Evolutionary conservation across 1,140 invertebrate species (phyloP), one percentile per base, ranked within the genome.

Genomic region (Drosophila elegans): DNA sequence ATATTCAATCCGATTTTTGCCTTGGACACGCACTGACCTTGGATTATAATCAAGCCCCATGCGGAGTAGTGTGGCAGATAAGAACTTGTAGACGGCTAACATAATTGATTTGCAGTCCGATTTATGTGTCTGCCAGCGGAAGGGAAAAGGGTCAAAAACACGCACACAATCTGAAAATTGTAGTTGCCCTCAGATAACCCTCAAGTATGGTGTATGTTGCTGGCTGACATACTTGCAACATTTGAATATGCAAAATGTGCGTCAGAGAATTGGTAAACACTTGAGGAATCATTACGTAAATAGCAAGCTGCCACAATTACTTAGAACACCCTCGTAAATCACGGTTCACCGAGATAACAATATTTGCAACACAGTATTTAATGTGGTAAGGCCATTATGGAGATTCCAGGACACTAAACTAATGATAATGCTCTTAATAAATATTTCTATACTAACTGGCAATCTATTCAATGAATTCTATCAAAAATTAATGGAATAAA

Each of bases 21-120:
- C 53, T 48, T 42, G 53, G 60, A 61, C 42, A 34, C 44, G 49
- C 34, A 60, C 63, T 89, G 83, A 88, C 83, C 83, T 88, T 88
- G 83, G 66, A 52, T 82, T 78, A 74, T 71, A 78, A 63, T 78
- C 45, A 63, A 78, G 66, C 41, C 62, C 38, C 67, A 82, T 74
- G 75, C 34, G 32, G 66, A 49, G 59, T 52, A 41, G 36, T 38
- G 55, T 34, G 53, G 66, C 25, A 66, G 69, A 69, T 78, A 78
- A 82, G 78, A 46, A 57, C 74, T 57, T 49, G 53, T 73, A 75
- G 82, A 81, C 78, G 48, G 82, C 48, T 32, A 56, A 71, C 75
- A 72, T 88, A 88, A 88, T 88, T 88, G 84, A 88, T 80, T 83
- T 77, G 84, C 72, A 49, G 72, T 56, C 48, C 83, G 51, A 86